Conservation (phyloP, 2,113 vertebrate species). For the Acanthochromis polyacanthus region DNA sequence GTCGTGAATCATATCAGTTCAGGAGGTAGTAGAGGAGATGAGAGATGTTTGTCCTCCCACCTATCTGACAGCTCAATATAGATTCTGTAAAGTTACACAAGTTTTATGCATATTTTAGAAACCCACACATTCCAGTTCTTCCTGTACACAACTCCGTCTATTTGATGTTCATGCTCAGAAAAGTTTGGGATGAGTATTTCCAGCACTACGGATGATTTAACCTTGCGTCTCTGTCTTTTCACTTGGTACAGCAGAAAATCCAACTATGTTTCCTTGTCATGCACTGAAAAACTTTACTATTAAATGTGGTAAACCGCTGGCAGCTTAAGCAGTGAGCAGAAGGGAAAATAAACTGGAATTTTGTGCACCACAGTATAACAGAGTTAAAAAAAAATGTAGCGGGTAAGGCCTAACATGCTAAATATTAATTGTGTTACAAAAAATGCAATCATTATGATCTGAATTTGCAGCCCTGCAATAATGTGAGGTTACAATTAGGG, state of each 20-base stretch:
- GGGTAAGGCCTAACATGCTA: background rate
- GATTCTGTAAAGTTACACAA: conserved; percentile 53
- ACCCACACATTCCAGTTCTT: conserved; percentile 50
- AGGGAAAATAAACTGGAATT: background rate
- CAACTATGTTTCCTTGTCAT: background rate
- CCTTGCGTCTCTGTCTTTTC: background rate
- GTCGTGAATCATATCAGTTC: conserved; percentile 58
- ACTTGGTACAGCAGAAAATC: background rate
- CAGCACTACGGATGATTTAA: background rate
- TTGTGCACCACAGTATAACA: background rate
- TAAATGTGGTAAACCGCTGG: conserved; percentile 1
- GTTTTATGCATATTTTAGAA: conserved; percentile 59
- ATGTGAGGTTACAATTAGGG: too few species aligned
- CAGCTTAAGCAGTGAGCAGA: background rate
- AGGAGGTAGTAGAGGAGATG: conserved; percentile 14
- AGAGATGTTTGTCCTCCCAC: conserved; percentile 48
- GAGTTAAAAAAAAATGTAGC: background rate
- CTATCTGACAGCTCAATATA: conserved; percentile 47
- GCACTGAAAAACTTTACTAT: background rate
- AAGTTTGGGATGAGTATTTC: conserved; percentile 23
- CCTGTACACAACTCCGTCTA: conserved; percentile 1
- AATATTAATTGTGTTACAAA: too few species aligned
- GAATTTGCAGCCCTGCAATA: background rate
- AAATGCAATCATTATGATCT: background rate
- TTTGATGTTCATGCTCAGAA: conserved; percentile 28